A percentile compares a stretch with the other conserved stretches of the same genome.
Conservation (phyloP, 2,888 invertebrate species). For the Vanessa cardui region DNA sequence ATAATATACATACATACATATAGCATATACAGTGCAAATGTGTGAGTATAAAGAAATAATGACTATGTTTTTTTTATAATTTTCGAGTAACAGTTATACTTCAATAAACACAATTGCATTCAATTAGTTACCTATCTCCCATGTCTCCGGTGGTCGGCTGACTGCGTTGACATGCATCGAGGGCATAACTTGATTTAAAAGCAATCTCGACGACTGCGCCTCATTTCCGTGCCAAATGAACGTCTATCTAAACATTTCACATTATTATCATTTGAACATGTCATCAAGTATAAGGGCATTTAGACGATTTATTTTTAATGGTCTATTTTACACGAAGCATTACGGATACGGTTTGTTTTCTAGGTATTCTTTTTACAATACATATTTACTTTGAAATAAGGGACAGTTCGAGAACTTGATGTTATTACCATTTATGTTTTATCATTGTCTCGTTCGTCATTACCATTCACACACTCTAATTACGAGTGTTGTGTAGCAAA, state of each 20-base stretch:
- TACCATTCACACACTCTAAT: constrained; percentile 32
- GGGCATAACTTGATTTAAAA: constrained; percentile 75
- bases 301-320: too few relatives aligned
- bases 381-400: not conserved
- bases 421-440: constrained; percentile 15
- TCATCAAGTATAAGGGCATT: not conserved
- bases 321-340: not conserved
- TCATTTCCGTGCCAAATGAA: constrained; percentile 56
- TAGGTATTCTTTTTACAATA: not conserved
- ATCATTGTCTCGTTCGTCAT: constrained; percentile 24
- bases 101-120: constrained; percentile 14
- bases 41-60: too few relatives aligned
- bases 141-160: constrained; percentile 13
- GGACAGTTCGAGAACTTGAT: not conserved
- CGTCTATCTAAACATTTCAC: constrained; percentile 4
- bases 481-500: constrained; percentile 24
- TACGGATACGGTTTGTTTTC: not conserved
- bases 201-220: constrained; percentile 69
- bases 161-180: constrained; percentile 46
- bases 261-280: not conserved
- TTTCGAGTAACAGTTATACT: constrained; percentile 2
- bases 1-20: too few relatives aligned
- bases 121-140: constrained; percentile 22
- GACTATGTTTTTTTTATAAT: not conserved
- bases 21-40: too few relatives aligned